Conservation (phyloP, 2,113 vertebrate species). For the Halcyon senegalensis region DNA sequence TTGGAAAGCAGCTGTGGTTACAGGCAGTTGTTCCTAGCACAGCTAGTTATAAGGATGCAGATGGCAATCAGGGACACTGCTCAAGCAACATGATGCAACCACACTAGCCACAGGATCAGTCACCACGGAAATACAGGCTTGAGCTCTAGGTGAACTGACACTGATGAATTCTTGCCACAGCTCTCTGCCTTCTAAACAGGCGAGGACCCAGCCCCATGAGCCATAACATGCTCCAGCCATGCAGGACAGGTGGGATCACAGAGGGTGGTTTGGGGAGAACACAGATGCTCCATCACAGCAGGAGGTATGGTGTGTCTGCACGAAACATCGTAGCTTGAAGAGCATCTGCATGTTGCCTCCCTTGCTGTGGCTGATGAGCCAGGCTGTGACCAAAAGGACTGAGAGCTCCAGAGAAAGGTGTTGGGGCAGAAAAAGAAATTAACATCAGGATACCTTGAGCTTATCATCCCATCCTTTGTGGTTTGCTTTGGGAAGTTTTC, state of each 20-base stretch:
- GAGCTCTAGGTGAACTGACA: not conserved
- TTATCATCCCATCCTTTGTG: not conserved
- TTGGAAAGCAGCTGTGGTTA: not conserved
- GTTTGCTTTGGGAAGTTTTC: not conserved
- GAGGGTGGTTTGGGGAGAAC: not conserved
- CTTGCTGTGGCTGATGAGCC: not conserved
- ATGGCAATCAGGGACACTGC: not conserved
- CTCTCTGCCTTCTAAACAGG: not conserved
- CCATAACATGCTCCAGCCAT: not conserved
- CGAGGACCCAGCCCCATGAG: accelerated
- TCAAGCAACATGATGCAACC: not conserved
- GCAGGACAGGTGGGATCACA: not conserved
- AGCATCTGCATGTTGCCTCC: not conserved
- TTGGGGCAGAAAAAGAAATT: not conserved
- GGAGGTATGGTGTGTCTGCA: accelerated
- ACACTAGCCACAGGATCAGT: accelerated
- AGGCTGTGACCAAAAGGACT: not conserved
- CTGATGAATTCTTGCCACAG: not conserved
- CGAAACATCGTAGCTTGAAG: not conserved
- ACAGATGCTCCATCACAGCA: not conserved
- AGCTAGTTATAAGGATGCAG: not conserved
- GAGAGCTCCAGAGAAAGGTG: not conserved
- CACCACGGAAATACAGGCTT: not conserved
- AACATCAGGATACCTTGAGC: not conserved
- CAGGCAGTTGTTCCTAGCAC: not conserved